Base-by-base conservation (phyloP, 2,113 vertebrate species). In the Melanocharis versteri region DNA sequence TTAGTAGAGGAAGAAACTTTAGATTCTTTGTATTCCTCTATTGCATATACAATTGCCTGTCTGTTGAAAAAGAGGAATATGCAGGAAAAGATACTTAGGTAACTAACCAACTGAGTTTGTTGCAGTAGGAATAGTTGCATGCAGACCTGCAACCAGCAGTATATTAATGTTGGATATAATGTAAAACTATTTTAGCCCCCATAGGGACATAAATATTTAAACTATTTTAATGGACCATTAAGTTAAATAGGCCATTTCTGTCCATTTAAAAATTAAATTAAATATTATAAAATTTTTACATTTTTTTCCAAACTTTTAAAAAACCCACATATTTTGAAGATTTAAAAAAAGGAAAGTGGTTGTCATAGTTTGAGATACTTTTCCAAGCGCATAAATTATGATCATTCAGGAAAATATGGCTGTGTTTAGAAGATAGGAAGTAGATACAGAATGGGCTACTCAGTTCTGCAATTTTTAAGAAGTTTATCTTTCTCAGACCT, bases 291-390 rank as follows among this genome's bases (percentile, higher is more conserved):
- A 3, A 15, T 37, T 80, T 77, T 87, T 30, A 26, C 2, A 11
- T 61, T 70, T 10, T 70, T 10, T 65, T 19, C 4, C n/a, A 60
- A 79, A 35, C 15, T 42, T 44, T 21, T 1, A 23, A 60, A 81
- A 76, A 10, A 0, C 0, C 0, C 3, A 57, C 2, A 69, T n/a
- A 22, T 56, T 86, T 69, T 42, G 79, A 79, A 57, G 5, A 28
- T 42, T 27, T 4, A 6, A 1, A 11, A 6, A 13, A 37, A 44
- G 58, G 19, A 51, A 11, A 9, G 4, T 45, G 5, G 2, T 40
- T 39, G 1, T 33, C 27, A 60, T 26, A 48, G 22, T 2, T 27
- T 71, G 42, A 87, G 44, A 18, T 33, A 10, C 7, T 76, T 76
- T 84, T 62, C 13, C 24, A 62, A 6, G 16, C 23, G 35, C 73